Base-by-base conservation (phyloP, 2,113 vertebrate genomes). In the Mesoclemmys tuberculata region DNA sequence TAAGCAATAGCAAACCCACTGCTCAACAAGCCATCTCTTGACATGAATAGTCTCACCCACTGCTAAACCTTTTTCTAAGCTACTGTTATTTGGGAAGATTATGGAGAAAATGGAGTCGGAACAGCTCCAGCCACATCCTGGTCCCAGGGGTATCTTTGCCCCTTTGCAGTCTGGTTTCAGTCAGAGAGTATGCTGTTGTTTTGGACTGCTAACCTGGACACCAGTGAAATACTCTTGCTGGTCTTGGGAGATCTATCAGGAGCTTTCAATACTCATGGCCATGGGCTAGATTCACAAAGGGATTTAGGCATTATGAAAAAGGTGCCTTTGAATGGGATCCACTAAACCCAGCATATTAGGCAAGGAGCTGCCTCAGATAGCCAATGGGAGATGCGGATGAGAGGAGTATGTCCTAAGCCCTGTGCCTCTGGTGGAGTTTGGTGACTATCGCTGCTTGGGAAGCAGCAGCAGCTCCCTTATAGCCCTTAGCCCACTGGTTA, bases 11-110 rank as follows among this genome's bases (percentile, higher is more conserved):
- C 35, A 68, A 68, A 68, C 35, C 64, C 18, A 68, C 31, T n/a
- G 16, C 14, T 68, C 64, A 68, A n/a, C 31, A 21, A 68, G 9
- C 64, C 18, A 21, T 19, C 35, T 58, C 38, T 88, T 88, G 13
- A 61, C 68, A 83, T 24, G 18, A 51, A 16, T 71, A 48, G 5
- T 24, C 82, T 68, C 0, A 0, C 29, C 90, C 44, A 52, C 18
- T 88, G 2, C 35, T 78, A 29, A 10, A 91, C 51, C 24, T 82
- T 52, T 19, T 35, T n/a, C 8, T n/a, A 68, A 68, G 14, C 35
- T 68, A 68, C 35, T 68, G 16, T 68, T 68, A n/a, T 68, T 9
- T 6, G 35, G 56, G 64, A 68, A 68, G 16, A 68, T 68, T n/a
- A 68, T 21, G 77, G 38, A 1, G 13, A 84, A 93, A 91, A 88